Evolutionary conservation across 2,888 invertebrate species (phyloP).

Genomic region (Aleiodes alternator): DNA sequence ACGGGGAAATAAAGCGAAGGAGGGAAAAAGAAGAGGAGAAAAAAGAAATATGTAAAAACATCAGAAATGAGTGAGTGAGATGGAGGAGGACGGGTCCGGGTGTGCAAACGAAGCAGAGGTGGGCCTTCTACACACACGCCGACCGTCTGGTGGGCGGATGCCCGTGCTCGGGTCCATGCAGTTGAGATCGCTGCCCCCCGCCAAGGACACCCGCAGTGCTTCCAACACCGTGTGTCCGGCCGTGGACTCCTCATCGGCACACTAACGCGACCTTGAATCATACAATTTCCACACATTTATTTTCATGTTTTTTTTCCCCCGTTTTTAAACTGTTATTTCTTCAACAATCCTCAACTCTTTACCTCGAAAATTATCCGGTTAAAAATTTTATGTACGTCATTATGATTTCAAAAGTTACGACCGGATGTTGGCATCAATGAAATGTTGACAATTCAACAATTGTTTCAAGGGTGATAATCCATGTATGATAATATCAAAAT

Average conservation of each 20-base stretch:
- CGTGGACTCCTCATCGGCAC: conserved; percentile 53
- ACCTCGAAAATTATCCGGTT: background rate
- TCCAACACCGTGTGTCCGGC: conserved; percentile 58
- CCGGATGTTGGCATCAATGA: conserved; percentile 44
- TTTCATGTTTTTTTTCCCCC: background rate
- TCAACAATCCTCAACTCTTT: background rate
- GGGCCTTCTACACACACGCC: conserved; percentile 42
- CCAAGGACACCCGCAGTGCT: conserved; percentile 70
- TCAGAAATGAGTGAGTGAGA: conserved; percentile 29
- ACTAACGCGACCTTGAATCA: conserved; percentile 36
- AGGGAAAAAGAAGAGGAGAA: conserved; percentile 22
- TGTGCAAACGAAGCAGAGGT: conserved; percentile 28
- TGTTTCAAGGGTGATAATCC: conserved; percentile 42
- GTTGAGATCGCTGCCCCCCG: conserved; percentile 71
- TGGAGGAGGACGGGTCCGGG: conserved; percentile 58
- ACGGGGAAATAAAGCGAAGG: conserved; percentile 28
- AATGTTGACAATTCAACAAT: conserved; percentile 45
- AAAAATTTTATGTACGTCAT: conserved; percentile 17
- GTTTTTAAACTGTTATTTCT: background rate
- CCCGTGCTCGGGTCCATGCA: conserved; percentile 57
- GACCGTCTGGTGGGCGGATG: conserved; percentile 70
- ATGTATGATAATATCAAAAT: conserved; percentile 37
- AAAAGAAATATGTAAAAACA: conserved; percentile 20
- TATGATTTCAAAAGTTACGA: conserved; percentile 25
- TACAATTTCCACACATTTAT: conserved; percentile 37